Evolutionary conservation across 2,797 vertebrate genomes (phyloP).

Genomic region (Pseudochirops cupreus): DNA sequence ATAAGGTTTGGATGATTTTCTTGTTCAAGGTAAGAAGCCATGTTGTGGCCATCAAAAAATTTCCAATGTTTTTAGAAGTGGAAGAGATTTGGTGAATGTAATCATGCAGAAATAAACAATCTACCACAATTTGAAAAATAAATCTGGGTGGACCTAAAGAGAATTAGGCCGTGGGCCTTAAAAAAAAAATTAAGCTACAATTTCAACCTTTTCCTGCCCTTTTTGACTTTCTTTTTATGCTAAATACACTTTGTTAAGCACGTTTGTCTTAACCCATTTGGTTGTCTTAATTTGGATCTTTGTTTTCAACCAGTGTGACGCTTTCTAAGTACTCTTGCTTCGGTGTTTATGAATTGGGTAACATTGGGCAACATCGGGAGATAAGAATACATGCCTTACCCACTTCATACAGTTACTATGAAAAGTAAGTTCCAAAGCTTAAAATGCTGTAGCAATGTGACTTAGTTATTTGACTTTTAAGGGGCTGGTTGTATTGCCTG

Average conservation of each 20-base stretch:
- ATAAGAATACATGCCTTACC: not conserved
- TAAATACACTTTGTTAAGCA: not conserved
- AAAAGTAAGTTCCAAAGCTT: not conserved
- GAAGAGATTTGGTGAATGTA: not conserved
- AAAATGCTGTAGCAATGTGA: too few relatives aligned
- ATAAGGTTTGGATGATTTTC: conserved; percentile 22
- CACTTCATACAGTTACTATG: not conserved
- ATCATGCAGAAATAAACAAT: not conserved
- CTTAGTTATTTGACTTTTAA: not conserved
- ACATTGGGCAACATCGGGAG: not conserved
- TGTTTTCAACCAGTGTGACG: not conserved
- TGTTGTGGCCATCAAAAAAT: not conserved
- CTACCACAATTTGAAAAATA: conserved; percentile 16
- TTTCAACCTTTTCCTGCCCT: not conserved
- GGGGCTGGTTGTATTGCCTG: not conserved
- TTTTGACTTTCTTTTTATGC: not conserved
- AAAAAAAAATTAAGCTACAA: not conserved
- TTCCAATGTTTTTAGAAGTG: not conserved
- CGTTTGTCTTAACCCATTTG: not conserved
- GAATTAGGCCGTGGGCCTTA: not conserved
- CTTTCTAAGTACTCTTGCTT: not conserved
- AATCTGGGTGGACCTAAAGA: not conserved
- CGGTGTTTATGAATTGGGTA: not conserved
- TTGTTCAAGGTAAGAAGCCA: conserved; percentile 17
- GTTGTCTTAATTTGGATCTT: not conserved